Percentiles rank a stretch among this genome's conserved stretches.
Evolutionary conservation across 2,113 vertebrate species (phyloP).

Genomic region (Stigmatopora argus): DNA sequence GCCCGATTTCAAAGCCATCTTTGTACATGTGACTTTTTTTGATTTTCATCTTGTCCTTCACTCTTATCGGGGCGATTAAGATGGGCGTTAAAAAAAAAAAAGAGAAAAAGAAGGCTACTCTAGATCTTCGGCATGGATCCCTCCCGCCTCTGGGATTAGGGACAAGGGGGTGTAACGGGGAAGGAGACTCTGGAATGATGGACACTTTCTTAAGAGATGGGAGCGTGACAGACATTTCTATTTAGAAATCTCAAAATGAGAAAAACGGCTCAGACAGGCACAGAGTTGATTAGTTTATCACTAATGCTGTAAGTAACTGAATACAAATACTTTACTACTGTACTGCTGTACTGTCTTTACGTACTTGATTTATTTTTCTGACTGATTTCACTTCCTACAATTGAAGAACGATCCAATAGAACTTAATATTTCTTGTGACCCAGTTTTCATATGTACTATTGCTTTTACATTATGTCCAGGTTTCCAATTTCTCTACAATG

Average conservation of each 20-base stretch:
- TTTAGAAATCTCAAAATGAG: constrained; percentile 34
- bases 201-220: constrained; percentile 50
- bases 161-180: constrained; percentile 1
- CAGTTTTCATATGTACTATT: neutral
- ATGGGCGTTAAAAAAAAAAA: constrained; percentile 29
- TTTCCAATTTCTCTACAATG: too few relatives aligned
- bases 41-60: constrained; percentile 13
- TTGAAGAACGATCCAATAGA: neutral
- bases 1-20: constrained; percentile 11
- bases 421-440: neutral
- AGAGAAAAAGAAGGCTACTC: too few relatives aligned
- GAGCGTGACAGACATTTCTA: constrained; percentile 60
- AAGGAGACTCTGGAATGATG: constrained; percentile 24
- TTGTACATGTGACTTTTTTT: constrained; percentile 35
- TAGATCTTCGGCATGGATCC: constrained; percentile 20
- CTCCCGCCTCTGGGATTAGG: neutral
- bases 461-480: neutral
- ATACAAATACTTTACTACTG: neutral
- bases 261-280: neutral
- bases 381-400: neutral
- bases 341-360: neutral
- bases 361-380: neutral
- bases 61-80: constrained; percentile 31
- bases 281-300: too few relatives aligned
- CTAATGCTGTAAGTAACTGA: neutral